phyloP scores from a whole-genome alignment of 1,140 invertebrate genomes.

The Colletes gigas region DNA sequence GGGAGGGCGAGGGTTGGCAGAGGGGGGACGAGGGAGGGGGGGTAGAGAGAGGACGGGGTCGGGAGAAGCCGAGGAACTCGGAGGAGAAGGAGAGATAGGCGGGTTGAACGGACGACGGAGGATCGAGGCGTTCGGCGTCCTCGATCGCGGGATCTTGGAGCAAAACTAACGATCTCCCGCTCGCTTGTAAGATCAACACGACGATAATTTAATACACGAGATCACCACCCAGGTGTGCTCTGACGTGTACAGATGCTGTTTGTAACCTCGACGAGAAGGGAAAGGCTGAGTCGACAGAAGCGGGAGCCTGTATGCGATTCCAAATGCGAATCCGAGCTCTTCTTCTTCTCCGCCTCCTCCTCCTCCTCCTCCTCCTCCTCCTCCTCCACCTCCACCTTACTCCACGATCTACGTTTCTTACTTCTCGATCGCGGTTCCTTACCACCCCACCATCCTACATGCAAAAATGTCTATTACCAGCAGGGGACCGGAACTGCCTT shows the following conservation, averaged over 20 bases:
- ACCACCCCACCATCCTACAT: too few species aligned
- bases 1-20: neutral
- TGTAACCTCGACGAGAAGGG: conserved; percentile 45
- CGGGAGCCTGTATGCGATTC: conserved; percentile 24
- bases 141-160: conserved; percentile 68
- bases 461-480: too few species aligned
- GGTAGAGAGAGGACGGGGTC: conserved; percentile 8
- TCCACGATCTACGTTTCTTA: too few species aligned
- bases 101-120: conserved; percentile 71
- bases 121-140: conserved; percentile 67
- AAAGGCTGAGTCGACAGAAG: conserved; percentile 44
- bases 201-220: conserved; percentile 71
- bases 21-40: conserved; percentile 1
- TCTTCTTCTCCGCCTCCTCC: neutral
- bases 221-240: conserved; percentile 68
- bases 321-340: conserved; percentile 26
- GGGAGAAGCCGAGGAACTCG: conserved; percentile 40
- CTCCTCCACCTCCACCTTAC: neutral
- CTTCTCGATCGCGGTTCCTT: too few species aligned
- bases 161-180: conserved; percentile 71
- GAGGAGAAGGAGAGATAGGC: conserved; percentile 55
- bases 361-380: neutral
- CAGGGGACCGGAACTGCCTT: too few species aligned
- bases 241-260: conserved; percentile 58
- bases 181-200: conserved; percentile 69